Evolutionary conservation across 2,888 invertebrate species (phyloP).

Genomic region (Sussaba pulchella): DNA sequence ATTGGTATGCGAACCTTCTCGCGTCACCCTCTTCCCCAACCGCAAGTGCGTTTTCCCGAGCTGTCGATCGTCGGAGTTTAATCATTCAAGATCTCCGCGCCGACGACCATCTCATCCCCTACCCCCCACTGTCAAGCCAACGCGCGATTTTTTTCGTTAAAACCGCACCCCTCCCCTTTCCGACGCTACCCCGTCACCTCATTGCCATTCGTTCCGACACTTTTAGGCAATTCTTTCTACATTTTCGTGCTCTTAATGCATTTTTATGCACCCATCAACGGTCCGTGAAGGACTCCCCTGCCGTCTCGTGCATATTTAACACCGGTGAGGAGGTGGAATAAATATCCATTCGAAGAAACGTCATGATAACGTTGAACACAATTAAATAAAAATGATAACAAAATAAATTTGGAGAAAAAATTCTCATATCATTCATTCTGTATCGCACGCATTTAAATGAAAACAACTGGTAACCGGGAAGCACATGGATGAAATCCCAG

Average conservation of each 20-base stretch:
- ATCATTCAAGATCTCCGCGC: conserved; percentile 58
- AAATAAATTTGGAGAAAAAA: no score
- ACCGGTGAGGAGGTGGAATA: neutral
- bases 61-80: conserved; percentile 61
- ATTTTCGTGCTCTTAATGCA: neutral
- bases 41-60: conserved; percentile 54
- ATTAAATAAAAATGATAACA: neutral
- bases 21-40: conserved; percentile 32
- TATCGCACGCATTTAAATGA: neutral
- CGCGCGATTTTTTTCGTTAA: neutral
- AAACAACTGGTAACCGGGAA: neutral
- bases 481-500: neutral
- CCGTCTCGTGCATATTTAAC: neutral
- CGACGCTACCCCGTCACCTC: neutral
- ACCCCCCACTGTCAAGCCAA: no score
- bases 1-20: conserved; percentile 32
- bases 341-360: neutral
- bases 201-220: neutral
- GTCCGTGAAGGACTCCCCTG: neutral
- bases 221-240: neutral
- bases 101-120: conserved; percentile 38
- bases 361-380: neutral
- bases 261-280: neutral
- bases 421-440: neutral
- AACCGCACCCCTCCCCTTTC: neutral